Conservation (phyloP, 35 echinoderm and acorn worm genomes). For the Ophioderma brevispina region DNA sequence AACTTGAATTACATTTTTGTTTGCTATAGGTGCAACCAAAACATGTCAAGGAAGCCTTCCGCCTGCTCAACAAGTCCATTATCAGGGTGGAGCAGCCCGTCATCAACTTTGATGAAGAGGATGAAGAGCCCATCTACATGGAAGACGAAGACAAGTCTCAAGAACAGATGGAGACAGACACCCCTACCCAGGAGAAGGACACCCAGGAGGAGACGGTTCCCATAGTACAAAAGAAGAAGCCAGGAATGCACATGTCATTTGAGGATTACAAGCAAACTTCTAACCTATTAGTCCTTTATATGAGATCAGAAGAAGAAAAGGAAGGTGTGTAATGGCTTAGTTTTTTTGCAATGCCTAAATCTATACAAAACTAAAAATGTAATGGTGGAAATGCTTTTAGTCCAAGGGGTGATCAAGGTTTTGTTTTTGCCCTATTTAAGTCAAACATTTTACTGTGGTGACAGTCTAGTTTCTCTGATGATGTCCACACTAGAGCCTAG, state of each 20-base stretch:
- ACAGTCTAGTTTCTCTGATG: too few relatives aligned
- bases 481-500: too few relatives aligned
- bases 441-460: too few relatives aligned
- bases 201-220: conserved; percentile 27
- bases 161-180: conserved; percentile 80
- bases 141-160: neutral
- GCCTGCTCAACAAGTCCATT: conserved; percentile 98
- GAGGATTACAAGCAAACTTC: conserved; percentile 93
- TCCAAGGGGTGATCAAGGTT: too few relatives aligned
- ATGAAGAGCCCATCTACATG: conserved; percentile 53
- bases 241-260: conserved; percentile 78
- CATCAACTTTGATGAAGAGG: conserved; percentile 99
- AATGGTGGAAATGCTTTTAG: too few relatives aligned
- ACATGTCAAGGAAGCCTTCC: conserved; percentile 99
- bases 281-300: conserved; percentile 73
- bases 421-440: too few relatives aligned
- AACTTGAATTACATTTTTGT: too few relatives aligned
- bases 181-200: conserved; percentile 29
- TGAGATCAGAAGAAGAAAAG: conserved; percentile 91
- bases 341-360: too few relatives aligned
- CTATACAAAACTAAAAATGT: too few relatives aligned
- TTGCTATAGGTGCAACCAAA: conserved; percentile 88
- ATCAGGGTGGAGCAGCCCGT: conserved; percentile 95
- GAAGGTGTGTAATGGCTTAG: conserved; percentile 88
- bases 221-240: conserved; percentile 57